Evolutionary conservation across 2,888 invertebrate species (phyloP).

Genomic region (Yponomeuta plumbellus): DNA sequence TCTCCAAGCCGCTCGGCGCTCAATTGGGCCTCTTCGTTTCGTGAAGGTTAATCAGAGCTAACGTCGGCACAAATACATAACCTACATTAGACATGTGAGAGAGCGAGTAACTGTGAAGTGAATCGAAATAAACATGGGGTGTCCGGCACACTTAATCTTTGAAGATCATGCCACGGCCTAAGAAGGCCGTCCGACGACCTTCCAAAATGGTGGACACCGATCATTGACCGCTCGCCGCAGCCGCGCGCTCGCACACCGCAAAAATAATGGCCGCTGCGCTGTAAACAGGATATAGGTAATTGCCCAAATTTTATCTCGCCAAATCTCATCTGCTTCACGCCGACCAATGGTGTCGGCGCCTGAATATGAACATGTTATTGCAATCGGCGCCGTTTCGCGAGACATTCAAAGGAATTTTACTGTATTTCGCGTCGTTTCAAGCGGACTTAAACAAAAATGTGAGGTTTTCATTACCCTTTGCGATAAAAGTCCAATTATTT

Average conservation of each 20-base stretch:
- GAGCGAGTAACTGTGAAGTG: slow-evolving; percentile 64
- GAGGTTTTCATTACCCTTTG: too few species aligned
- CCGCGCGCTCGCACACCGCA: slow-evolving; percentile 19
- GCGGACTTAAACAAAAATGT: not conserved
- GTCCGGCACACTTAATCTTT: slow-evolving; percentile 39
- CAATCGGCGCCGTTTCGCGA: not conserved
- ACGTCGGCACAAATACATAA: slow-evolving; percentile 66
- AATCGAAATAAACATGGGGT: slow-evolving; percentile 68
- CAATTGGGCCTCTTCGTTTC: slow-evolving; percentile 46
- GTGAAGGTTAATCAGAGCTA: slow-evolving; percentile 50
- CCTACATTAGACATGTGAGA: slow-evolving; percentile 70
- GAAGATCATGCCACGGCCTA: slow-evolving; percentile 35
- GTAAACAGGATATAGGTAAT: slow-evolving; percentile 17
- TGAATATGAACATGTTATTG: not conserved
- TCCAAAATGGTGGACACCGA: slow-evolving; percentile 61
- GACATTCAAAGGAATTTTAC: too few species aligned
- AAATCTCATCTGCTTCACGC: slow-evolving; percentile 19
- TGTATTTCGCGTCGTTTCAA: not conserved
- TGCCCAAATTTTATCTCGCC: slow-evolving; percentile 12
- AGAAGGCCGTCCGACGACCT: slow-evolving; percentile 74
- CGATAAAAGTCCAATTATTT: too few species aligned
- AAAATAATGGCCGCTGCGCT: slow-evolving; percentile 16
- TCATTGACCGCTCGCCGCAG: slow-evolving; percentile 50
- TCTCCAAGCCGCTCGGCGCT: slow-evolving; percentile 34
- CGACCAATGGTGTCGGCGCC: not conserved